Evolutionary conservation across 2,113 vertebrate genomes (phyloP), one percentile per base, ranked within the genome.

Genomic region (Furnarius figulus): DNA sequence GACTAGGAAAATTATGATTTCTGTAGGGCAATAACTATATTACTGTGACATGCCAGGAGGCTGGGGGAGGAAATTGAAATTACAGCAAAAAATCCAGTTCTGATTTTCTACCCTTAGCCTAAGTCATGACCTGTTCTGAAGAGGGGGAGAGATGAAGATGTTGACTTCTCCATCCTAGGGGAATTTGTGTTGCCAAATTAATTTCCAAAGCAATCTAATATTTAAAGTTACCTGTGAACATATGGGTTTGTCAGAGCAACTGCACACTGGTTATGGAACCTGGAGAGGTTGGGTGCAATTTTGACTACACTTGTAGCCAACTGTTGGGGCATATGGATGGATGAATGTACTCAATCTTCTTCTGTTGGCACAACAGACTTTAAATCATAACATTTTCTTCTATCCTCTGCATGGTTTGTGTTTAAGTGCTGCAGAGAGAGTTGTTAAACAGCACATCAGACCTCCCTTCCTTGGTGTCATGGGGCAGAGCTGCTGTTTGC

Each of bases 1-100:
- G 79, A 55, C 16, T n/a, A 78, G 68, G 68, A 89, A 91, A 95
- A 95, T 49, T 23, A 35, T 44, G 22, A 88, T 94, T 95, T 94
- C 79, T 92, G 87, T 80, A 72, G 88, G 88, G 68, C 87, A 96
- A 70, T 80, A 77, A 52, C 79, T 23, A 2, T 52, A 74, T 87
- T 79, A 75, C 47, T 52, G 39, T 72, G 61, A 47, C 37, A 33
- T 46, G 90, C 82, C 93, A 96, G 83, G 42, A 93, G 44, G 35
- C 9, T 63, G 44, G 47, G 47, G 37, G 62, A 76, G 35, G 52
- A 94, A 88, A 86, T 68, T 52, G 20, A 88, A 84, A 74, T 67
- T 19, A 56, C 22, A 67, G 55, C 39, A 30, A 84, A 80, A 89
- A 91, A 56, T 6, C 55, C 73, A 52, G 39, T 67, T 74, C 68